Evolutionary conservation across 2,113 vertebrate genomes (phyloP).

Genomic region (Callospermophilus lateralis): DNA sequence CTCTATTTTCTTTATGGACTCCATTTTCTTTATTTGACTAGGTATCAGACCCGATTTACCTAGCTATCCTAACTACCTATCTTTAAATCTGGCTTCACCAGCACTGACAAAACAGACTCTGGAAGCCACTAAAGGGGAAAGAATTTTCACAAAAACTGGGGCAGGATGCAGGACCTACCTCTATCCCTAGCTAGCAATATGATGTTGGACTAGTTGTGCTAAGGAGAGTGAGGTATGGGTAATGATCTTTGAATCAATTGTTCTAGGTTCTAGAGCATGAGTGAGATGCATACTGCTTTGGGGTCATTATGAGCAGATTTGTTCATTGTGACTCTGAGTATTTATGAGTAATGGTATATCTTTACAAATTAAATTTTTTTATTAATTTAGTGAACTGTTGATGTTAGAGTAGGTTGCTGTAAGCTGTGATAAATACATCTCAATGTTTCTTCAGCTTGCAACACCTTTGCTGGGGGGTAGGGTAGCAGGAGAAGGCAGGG

Average conservation of each 20-base stretch:
- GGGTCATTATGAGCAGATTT: not conserved
- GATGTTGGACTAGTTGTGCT: too few species aligned
- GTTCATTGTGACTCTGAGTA: not conserved
- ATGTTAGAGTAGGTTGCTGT: not conserved
- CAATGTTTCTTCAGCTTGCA: not conserved
- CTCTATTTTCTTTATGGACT: too few species aligned
- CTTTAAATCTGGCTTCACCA: too few species aligned
- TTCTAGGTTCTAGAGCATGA: not conserved
- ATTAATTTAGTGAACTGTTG: not conserved
- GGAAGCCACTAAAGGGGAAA: not conserved
- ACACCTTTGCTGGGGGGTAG: too few species aligned
- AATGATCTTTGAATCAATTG: not conserved
- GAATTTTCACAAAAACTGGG: not conserved
- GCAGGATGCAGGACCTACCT: too few species aligned
- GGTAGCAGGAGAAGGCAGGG: not conserved
- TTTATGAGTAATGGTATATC: not conserved
- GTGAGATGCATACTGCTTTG: not conserved
- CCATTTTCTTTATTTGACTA: too few species aligned
- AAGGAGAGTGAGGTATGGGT: not conserved
- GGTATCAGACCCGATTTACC: too few species aligned
- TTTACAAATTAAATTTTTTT: not conserved
- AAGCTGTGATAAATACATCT: not conserved
- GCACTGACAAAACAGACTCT: not conserved
- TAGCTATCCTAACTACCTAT: too few species aligned
- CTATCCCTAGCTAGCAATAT: not conserved